Evolutionary conservation across 2,797 vertebrate species (phyloP).

Genomic region (Coregonus sp.): DNA sequence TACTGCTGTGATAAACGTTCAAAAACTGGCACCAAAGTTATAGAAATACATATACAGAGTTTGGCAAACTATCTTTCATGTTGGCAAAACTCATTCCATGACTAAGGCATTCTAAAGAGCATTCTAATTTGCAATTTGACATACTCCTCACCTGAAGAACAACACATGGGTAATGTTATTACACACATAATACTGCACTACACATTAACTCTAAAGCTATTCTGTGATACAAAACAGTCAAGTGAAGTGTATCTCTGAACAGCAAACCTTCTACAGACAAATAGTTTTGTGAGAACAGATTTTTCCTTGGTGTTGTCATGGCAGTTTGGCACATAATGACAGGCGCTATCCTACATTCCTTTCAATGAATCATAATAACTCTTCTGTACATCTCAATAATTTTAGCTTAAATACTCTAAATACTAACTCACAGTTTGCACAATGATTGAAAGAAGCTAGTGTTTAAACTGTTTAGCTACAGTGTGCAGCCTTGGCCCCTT

Average conservation of each 20-base stretch:
- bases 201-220: constrained; percentile 36
- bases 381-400: constrained; percentile 39
- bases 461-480: constrained; percentile 21
- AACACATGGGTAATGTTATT: constrained; percentile 22
- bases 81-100: background rate
- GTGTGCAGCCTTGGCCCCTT: constrained; percentile 19
- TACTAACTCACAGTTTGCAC: constrained; percentile 35
- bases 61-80: background rate
- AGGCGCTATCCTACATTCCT: constrained; percentile 32
- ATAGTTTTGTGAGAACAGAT: background rate
- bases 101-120: background rate
- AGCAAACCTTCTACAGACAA: background rate
- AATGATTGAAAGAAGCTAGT: constrained; percentile 19
- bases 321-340: constrained; percentile 30
- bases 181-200: constrained; percentile 38
- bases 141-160: constrained; percentile 25
- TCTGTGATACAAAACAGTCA: constrained; percentile 24
- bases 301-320: background rate
- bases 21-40: no score
- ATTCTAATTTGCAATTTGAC: background rate
- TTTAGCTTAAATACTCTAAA: constrained; percentile 32
- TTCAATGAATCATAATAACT: constrained; percentile 30
- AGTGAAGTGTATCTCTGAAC: background rate
- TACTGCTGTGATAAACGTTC: background rate
- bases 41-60: background rate